Base-by-base conservation (phyloP, 1,140 invertebrate genomes). In the Zaprionus tsacasi region DNA sequence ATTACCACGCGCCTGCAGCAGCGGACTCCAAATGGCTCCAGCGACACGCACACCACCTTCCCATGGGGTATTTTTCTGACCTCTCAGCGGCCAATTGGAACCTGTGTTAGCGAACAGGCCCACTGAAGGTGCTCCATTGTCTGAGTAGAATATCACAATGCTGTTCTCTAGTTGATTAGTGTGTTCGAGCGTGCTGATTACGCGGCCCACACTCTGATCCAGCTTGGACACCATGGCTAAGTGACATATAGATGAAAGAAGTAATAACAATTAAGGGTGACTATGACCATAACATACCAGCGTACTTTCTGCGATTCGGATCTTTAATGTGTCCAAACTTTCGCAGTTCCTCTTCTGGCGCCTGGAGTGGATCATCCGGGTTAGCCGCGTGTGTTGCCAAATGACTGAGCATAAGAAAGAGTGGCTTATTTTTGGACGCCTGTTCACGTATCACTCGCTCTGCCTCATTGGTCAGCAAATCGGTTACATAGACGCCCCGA, bases 81-180 rank as follows among this genome's bases (percentile, higher is more conserved):
- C 97, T 93, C 96, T 94, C 0, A 98, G 93, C 43, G 98, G 98
- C 94, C 95, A 98, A 93, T 99, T 99, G 27, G 96, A 97, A 11
- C 96, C 97, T 38, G 94, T 94, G 92, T 98, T 98, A 8, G 93
- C 92, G 77, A 96, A 95, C 63, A 95, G 93, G 13, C 95, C 96
- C 43, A 94, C 91, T 0, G 96, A 96, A 15, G 96, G 95, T 0
- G 96, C 97, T 1, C 97, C 97, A 82, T 96, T 96, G 76, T 97
- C 96, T 2, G 94, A 94, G 40, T 95, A 94, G 78, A 97, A 97
- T 3, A 96, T 85, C 7, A 97, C 94, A 13, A 97, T 94, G 7
- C 95, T 94, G 86, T 97, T 95, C 8, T 95, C 92, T 7, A 98
- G 87, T 93, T 97, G 96, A 0, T 93, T 92, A 57, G 94, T 94